Base-by-base conservation (phyloP, 2,888 invertebrate species). In the Neoscelio sp. region DNA sequence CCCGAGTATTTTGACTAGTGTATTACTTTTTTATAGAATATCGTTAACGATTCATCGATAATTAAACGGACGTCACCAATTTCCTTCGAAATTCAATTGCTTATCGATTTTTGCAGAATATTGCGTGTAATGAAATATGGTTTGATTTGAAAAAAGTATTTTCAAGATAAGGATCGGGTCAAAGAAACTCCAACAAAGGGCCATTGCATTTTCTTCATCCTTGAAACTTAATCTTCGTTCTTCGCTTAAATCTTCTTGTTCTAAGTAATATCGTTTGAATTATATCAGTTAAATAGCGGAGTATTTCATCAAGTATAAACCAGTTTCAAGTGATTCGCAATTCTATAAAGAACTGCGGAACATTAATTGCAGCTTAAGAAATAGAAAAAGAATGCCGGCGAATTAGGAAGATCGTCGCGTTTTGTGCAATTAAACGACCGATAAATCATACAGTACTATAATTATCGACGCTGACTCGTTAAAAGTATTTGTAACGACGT, bases 381-480 rank as follows among this genome's bases (percentile, higher is more conserved):
- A n/a, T n/a, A 33, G 10, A n/a, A 8, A 33, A 6, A 33, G 8
- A 10, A 10, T n/a, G 6, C 10, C 38, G 3, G 13, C 38, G 15
- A 38, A 38, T 38, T 15, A 1, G n/a, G 33, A 2, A 4, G 35
- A 35, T 35, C 13, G 8, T 35, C 12, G n/a, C n/a, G n/a, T n/a
- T n/a, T n/a, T n/a, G n/a, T n/a, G 12, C 6, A 12, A 6, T 35
- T 35, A 13, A 44, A 18, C 20, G 18, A 20, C n/a, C 44, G 20
- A 44, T 44, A 44, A 44, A 44, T 44, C 44, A 44, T 44, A n/a
- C 4, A 20, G 44, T 20, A 8, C 20, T 20, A 44, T 48, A 26
- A 18, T 28, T 18, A 48, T 48, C 26, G 48, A 12, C 48, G 26
- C 23, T 17, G 3, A 23, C 12, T 20, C 2, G 26, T n/a, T 46